These are phyloP conservation scores for Netelia inedita DNA, from an alignment of 2,888 invertebrate species.

Conservation along the genomic window DNA sequence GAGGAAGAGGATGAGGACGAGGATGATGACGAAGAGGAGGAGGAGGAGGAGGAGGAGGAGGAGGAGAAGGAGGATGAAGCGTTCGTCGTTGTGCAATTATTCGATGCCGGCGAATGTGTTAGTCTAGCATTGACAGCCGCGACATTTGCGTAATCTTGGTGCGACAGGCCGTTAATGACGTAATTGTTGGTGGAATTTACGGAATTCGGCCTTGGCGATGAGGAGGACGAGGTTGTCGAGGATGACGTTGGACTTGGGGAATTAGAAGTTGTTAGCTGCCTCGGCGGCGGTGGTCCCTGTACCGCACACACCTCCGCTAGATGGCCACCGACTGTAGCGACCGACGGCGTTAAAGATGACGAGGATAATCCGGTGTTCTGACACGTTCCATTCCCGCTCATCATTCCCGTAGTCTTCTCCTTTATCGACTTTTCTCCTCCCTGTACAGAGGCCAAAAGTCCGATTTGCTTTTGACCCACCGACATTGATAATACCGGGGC, in stretches of 20 bases:
- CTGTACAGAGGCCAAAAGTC: slow-evolving; percentile 80
- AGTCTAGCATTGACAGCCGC: slow-evolving; percentile 77
- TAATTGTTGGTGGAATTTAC: slow-evolving; percentile 78
- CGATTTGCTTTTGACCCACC: slow-evolving; percentile 81
- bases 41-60: slow-evolving; percentile 40
- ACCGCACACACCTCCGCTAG: slow-evolving; percentile 85
- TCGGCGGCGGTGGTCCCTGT: slow-evolving; percentile 83
- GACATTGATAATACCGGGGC: slow-evolving; percentile 81
- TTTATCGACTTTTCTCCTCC: slow-evolving; percentile 77
- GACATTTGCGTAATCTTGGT: slow-evolving; percentile 78
- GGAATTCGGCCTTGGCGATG: slow-evolving; percentile 83
- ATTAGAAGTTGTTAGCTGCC: slow-evolving; percentile 84
- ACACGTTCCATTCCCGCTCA: slow-evolving; percentile 64
- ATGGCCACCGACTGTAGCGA: slow-evolving; percentile 80
- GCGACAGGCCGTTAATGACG: slow-evolving; percentile 80
- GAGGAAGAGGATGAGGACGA: slow-evolving; percentile 50
- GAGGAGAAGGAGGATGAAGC: slow-evolving; percentile 69
- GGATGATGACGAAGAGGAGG: slow-evolving; percentile 66
- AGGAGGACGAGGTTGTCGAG: slow-evolving; percentile 81
- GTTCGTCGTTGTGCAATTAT: slow-evolving; percentile 73
- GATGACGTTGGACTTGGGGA: slow-evolving; percentile 83
- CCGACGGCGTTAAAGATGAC: slow-evolving; percentile 73
- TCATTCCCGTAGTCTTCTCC: slow-evolving; percentile 79
- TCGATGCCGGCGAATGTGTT: slow-evolving; percentile 80
- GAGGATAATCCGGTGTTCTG: slow-evolving; percentile 69